phyloP scores from a whole-genome alignment of 2,888 invertebrate genomes.

The Rhagium mordax region DNA sequence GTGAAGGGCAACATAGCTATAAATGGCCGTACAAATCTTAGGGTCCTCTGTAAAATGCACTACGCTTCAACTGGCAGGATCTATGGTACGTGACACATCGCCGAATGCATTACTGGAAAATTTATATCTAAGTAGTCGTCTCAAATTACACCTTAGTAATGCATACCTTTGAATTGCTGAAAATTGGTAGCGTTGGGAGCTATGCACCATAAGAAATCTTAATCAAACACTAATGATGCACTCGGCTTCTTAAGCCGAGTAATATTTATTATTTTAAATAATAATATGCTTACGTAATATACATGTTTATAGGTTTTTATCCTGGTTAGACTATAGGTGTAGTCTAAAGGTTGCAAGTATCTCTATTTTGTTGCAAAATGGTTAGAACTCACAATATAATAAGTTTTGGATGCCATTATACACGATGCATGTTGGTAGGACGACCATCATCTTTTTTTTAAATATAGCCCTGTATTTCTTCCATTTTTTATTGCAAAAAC shows the following conservation, averaged over 20 bases:
- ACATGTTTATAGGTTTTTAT: no score
- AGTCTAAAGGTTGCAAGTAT: no score
- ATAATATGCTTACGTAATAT: no score
- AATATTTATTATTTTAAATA: not conserved
- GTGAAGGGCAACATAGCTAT: constrained; percentile 29
- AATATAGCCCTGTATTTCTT: no score
- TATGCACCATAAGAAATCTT: not conserved
- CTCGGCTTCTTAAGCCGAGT: not conserved
- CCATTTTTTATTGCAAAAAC: no score
- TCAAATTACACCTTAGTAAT: constrained; percentile 17
- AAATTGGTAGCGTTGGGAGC: not conserved
- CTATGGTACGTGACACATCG: not conserved
- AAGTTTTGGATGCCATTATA: no score
- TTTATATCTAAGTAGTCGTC: constrained; percentile 18
- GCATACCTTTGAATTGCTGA: not conserved
- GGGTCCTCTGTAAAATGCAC: constrained; percentile 23
- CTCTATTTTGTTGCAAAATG: no score
- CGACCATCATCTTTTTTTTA: no score
- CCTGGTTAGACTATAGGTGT: no score
- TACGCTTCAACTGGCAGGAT: constrained; percentile 15
- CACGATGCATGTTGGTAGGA: no score
- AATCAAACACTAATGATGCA: not conserved
- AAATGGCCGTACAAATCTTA: constrained; percentile 27
- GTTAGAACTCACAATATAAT: no score
- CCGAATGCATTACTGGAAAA: constrained; percentile 23